Evolutionary conservation across 2,797 vertebrate genomes (phyloP), one percentile per base, ranked within the genome.

Genomic region (Chiloscyllium punctatum): DNA sequence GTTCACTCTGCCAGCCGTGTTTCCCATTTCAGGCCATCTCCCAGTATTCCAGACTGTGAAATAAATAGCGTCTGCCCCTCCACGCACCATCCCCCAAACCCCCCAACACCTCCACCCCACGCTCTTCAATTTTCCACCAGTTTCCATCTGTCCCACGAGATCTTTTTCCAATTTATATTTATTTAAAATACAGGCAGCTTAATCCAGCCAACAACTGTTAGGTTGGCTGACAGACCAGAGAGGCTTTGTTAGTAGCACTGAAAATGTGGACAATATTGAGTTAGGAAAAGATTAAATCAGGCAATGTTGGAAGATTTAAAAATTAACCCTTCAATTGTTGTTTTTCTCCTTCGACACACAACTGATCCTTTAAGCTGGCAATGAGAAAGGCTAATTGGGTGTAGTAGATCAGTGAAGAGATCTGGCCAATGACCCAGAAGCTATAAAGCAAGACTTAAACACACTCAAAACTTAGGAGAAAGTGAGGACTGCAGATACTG

Each of bases 121-220:
- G 18, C 0, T 42, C 77, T 84, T 84, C 79, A 84, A 84, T 84
- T 84, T 84, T 84, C 79, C 79, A 84, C 37, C 5, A 23, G 79
- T 84, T 84, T 84, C 23, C 79, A 84, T 42, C 37, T 84, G 5
- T 84, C 79, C 79, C 79, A 42, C 18, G 4, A 42, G 37, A 42
- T 18, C 79, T n/a, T n/a, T 77, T 30, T 21, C 79, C 37, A 84
- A 4, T 42, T 84, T 84, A 42, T 84, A 42, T 42, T 42, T 42
- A 84, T 84, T 91, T 66, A 68, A 91, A 91, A 68, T 91, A 23
- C 33, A 91, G 88, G 33, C 57, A 91, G 33, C 88, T 91, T 66
- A 62, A 91, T 37, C 57, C 57, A 91, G 37, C 79, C 79, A 84
- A 42, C 42, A 77, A 77, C 74, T 2, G 30, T 33, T 90, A 91